Conservation (phyloP, 2,113 vertebrate species). For the Felis catus region F.catus_Fca126_mat1.0 CM031411.1:86402501-86403000, state of each 20-base stretch:
- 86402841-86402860: neutral
- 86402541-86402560: no score
- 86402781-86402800: neutral
- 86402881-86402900: neutral
- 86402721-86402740: neutral
- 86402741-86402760: neutral
- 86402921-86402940: constrained; percentile 53
- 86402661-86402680: no score
- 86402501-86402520: no score
- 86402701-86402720: neutral
- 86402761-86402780: neutral
- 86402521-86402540: no score
- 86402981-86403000: constrained; percentile 89
- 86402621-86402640: no score
- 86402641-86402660: no score
- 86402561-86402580: no score
- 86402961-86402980: constrained; percentile 89
- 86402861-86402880: neutral
- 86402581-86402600: no score
- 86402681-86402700: neutral
- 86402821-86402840: neutral
- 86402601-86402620: no score
- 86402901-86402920: constrained; percentile 1
- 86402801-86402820: neutral
- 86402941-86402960: constrained; percentile 88